Evolutionary conservation across 2,888 invertebrate genomes (phyloP).

Genomic region (Pristionchus maxplancki): DNA sequence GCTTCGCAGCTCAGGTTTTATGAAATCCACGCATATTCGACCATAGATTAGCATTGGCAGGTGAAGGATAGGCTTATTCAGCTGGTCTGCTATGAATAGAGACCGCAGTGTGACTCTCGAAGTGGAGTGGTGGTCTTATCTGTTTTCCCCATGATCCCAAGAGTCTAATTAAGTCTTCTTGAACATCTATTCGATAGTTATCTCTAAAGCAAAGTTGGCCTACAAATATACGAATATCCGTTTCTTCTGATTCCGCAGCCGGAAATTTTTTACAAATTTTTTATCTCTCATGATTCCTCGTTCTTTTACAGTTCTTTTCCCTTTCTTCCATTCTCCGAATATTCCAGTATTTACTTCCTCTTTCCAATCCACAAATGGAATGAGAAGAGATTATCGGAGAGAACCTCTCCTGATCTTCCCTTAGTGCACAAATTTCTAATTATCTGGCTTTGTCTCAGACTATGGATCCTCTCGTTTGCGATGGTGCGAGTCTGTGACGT

Average conservation of each 20-base stretch:
- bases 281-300: not conserved
- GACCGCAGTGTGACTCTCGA: no score
- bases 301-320: not conserved
- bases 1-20: not conserved
- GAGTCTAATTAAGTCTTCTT: no score
- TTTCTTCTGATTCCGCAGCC: not conserved
- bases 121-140: no score
- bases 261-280: no score
- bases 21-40: not conserved
- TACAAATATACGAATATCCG: no score
- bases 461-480: not conserved
- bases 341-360: conserved; percentile 19
- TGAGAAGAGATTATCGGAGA: not conserved
- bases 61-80: not conserved
- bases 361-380: not conserved
- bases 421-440: not conserved
- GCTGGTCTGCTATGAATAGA: no score
- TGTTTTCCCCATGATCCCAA: no score
- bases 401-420: not conserved
- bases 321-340: conserved; percentile 1
- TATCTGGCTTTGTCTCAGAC: not conserved
- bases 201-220: no score
- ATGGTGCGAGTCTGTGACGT: not conserved
- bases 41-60: not conserved
- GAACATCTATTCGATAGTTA: no score